phyloP scores from a whole-genome alignment of 2,797 vertebrate genomes.

The Mycteria americana region DNA sequence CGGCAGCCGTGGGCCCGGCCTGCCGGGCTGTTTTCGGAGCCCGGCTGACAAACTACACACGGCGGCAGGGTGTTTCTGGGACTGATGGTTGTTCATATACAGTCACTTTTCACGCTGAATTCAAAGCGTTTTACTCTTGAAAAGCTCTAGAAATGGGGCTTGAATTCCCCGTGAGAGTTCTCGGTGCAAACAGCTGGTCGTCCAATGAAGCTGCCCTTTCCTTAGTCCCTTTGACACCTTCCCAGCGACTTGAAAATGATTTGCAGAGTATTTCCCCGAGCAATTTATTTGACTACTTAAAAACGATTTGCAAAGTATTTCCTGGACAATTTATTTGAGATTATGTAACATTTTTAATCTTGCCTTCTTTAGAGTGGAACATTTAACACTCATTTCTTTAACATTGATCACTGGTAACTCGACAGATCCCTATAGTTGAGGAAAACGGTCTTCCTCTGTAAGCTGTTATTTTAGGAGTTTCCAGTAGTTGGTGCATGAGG shows the following conservation, averaged over 20 bases:
- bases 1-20: background rate
- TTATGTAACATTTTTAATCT: background rate
- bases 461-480: background rate
- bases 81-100: background rate
- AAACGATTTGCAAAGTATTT: background rate
- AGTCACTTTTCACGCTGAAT: background rate
- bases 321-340: background rate
- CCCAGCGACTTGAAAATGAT: background rate
- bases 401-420: background rate
- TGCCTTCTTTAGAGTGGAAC: background rate
- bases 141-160: background rate
- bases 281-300: background rate
- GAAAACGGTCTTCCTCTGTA: background rate
- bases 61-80: fast-evolving
- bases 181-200: background rate
- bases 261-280: background rate
- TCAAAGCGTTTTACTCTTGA: background rate
- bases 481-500: background rate
- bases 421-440: background rate
- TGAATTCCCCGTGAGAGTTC: background rate
- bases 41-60: background rate
- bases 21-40: fast-evolving
- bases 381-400: background rate
- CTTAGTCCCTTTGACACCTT: background rate
- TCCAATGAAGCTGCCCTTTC: background rate